Conservation (phyloP, 2,113 vertebrate species). For the Megaptera novaeangliae region DNA sequence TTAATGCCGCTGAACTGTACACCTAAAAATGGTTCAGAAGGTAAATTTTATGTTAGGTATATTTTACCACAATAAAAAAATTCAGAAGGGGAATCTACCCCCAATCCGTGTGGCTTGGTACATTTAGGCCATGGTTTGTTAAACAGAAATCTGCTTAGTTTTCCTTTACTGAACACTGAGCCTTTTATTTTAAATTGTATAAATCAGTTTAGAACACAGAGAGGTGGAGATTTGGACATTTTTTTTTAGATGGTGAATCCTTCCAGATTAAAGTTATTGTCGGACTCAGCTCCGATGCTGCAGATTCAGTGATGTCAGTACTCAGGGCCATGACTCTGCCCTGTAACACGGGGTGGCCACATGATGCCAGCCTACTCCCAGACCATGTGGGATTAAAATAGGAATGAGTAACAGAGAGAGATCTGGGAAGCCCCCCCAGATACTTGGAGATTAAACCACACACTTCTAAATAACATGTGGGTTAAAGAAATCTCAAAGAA, state of each 20-base stretch:
- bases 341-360: fast-evolving
- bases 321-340: neutral
- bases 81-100: neutral
- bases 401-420: neutral
- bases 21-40: neutral
- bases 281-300: neutral
- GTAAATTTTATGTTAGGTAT: neutral
- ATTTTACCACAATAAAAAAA: neutral
- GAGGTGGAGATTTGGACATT: neutral
- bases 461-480: neutral
- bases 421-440: neutral
- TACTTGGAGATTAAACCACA: neutral
- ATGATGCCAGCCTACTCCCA: no score
- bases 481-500: neutral
- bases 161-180: neutral
- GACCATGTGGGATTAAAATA: neutral
- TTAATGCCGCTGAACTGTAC: neutral
- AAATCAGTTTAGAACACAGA: neutral
- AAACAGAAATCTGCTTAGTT: neutral
- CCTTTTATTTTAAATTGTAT: neutral
- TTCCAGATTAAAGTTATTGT: neutral
- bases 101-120: neutral
- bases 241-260: neutral
- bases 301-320: neutral
- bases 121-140: neutral